phyloP scores from a whole-genome alignment of 2,888 invertebrate species.

The Pollenia angustigena region DNA sequence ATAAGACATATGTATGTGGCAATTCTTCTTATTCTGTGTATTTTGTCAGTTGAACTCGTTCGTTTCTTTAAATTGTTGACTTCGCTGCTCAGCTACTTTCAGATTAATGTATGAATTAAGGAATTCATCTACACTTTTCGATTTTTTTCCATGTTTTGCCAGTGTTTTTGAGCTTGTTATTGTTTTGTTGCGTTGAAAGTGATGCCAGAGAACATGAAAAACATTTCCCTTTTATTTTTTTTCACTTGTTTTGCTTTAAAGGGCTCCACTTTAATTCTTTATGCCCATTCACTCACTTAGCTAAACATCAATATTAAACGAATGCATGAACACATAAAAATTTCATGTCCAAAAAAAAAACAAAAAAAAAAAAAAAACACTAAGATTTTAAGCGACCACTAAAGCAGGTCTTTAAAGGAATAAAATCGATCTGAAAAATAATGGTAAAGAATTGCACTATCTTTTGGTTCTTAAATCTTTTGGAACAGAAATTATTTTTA shows the following conservation, averaged over 20 bases:
- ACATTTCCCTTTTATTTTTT: conserved; percentile 23
- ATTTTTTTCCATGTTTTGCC: conserved; percentile 34
- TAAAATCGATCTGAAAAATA: not conserved
- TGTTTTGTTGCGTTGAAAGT: conserved; percentile 56
- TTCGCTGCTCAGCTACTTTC: conserved; percentile 6
- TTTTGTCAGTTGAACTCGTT: conserved; percentile 38
- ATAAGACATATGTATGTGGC: conserved; percentile 25
- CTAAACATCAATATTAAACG: conserved; percentile 46
- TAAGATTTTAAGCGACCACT: conserved; percentile 19
- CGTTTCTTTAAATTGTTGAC: conserved; percentile 28
- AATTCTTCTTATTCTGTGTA: conserved; percentile 42
- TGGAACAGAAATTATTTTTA: too few species aligned
- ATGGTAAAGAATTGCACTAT: too few species aligned
- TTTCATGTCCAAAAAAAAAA: conserved; percentile 24
- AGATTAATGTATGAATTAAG: not conserved
- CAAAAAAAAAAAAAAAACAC: conserved; percentile 2
- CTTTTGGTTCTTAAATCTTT: too few species aligned
- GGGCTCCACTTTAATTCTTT: conserved; percentile 45
- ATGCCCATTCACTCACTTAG: conserved; percentile 34
- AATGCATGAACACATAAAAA: conserved; percentile 15
- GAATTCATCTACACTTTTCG: conserved; percentile 34
- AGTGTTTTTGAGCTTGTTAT: conserved; percentile 45
- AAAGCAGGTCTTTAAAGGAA: not conserved
- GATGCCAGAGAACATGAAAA: conserved; percentile 49
- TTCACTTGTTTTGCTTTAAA: conserved; percentile 14